A percentile compares a stretch with the other conserved stretches of the same genome.
These are phyloP conservation scores for Chelmon rostratus DNA, from an alignment of 2,797 vertebrate genomes.

Conservation along the genomic window DNA sequence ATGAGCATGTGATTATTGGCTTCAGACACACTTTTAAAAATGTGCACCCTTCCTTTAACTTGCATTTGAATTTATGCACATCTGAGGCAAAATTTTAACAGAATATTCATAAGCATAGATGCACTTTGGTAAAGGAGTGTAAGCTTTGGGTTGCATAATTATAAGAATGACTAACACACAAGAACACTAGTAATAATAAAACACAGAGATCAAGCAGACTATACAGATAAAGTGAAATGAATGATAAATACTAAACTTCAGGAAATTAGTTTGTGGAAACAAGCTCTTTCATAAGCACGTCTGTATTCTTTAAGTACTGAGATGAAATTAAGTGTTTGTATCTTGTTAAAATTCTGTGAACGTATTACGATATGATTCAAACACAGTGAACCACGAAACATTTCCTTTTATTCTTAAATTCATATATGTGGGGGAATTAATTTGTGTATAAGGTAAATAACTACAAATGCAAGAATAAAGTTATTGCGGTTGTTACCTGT, in stretches of 20 bases:
- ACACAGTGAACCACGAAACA: background rate
- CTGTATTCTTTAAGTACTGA: background rate
- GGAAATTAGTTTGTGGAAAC: background rate
- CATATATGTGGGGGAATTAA: too few relatives aligned
- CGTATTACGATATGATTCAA: background rate
- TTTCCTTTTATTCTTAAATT: background rate
- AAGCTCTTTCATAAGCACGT: background rate
- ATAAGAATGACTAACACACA: background rate
- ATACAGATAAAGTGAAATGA: background rate
- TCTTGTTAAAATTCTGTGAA: background rate
- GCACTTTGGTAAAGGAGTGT: background rate
- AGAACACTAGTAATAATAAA: background rate
- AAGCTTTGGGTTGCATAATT: background rate
- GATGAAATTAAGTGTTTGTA: background rate
- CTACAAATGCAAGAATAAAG: background rate
- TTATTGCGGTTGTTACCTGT: background rate
- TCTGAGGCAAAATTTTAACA: background rate
- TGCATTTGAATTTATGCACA: background rate
- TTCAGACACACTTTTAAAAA: background rate
- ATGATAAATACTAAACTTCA: background rate
- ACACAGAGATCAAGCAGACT: background rate
- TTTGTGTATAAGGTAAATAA: background rate
- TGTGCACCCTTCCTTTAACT: background rate
- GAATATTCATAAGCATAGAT: background rate
- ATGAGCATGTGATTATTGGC: background rate